phyloP scores from a whole-genome alignment of 2,888 invertebrate species.

The Eupelmus urozonus region DNA sequence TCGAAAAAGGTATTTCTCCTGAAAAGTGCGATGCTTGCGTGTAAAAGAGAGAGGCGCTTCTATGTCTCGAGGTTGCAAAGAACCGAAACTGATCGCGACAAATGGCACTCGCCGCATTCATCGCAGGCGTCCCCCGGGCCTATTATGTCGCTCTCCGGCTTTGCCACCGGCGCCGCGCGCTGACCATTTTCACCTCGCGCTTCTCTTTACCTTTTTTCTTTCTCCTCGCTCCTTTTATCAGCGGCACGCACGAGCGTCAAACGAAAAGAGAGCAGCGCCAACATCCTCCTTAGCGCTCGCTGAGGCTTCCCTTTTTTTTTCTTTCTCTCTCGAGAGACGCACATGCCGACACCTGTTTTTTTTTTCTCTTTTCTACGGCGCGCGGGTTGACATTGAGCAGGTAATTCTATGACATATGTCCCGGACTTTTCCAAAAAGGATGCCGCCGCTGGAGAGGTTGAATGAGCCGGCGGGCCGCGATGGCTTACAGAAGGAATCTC shows the following conservation, averaged over 20 bases:
- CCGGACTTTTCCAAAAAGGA: slow-evolving; percentile 62
- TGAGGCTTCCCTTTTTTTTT: slow-evolving; percentile 16
- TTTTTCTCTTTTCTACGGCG: slow-evolving; percentile 35
- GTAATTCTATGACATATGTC: slow-evolving; percentile 69
- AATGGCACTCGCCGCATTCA: slow-evolving; percentile 59
- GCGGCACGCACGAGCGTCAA: slow-evolving; percentile 16
- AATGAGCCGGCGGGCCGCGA: slow-evolving; percentile 16
- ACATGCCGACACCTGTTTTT: slow-evolving; percentile 61
- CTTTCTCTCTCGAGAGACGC: neutral
- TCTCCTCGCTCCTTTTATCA: slow-evolving; percentile 10
- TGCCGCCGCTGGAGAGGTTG: slow-evolving; percentile 67
- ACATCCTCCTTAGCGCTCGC: slow-evolving; percentile 23
- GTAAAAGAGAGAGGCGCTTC: neutral
- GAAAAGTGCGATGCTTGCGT: slow-evolving; percentile 1
- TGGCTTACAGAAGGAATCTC: slow-evolving; percentile 41
- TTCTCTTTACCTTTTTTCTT: slow-evolving; percentile 23
- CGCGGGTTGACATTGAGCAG: slow-evolving; percentile 58
- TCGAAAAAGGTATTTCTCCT: slow-evolving; percentile 21
- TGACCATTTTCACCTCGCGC: slow-evolving; percentile 45
- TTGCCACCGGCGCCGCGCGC: slow-evolving; percentile 42
- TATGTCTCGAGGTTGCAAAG: slow-evolving; percentile 43
- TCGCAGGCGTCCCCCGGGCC: slow-evolving; percentile 43
- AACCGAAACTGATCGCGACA: slow-evolving; percentile 65
- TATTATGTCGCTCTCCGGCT: slow-evolving; percentile 33
- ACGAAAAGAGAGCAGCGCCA: slow-evolving; percentile 23